Evolutionary conservation across 2,888 invertebrate species (phyloP), one percentile per base, ranked within the genome.

Genomic region (Lithophane socia): DNA sequence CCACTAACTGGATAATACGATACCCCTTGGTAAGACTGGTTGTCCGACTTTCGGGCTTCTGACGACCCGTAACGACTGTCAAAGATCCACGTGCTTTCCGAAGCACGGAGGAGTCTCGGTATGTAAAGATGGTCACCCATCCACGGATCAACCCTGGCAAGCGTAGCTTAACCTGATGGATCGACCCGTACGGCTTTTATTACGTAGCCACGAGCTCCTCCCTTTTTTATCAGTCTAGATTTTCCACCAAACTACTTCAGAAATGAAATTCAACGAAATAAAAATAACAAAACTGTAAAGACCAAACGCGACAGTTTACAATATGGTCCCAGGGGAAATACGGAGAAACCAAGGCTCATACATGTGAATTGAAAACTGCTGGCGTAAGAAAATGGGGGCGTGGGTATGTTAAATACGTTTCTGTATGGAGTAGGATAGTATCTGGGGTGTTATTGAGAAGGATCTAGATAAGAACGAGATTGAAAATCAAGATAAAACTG

Each of bases 301-400:
- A 68, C 18, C 49, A 61, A 44, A 44, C 13, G 12, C 42, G 60
- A 61, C 47, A 70, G 79, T 73, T 79, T 63, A 72, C 79, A 71
- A 72, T 73, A 82, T 71, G 44, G 56, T 37, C 87, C n/a, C 75
- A 0, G 7, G 79, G 76, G 85, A 86, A 82, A 85, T 86, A 77
- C 29, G 10, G 60, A 68, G 54, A 83, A 82, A 61, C 79, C 65
- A 84, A 75, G 47, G 54, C 75, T 73, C 24, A 37, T 24, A 49
- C 74, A 75, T 71, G 56, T 79, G 85, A 85, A 86, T 76, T 81
- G 82, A 79, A 80, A 82, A 69, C 69, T 65, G 68, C 54, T 67
- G 52, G 42, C 29, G 16, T 42, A 29, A 9, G 75, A 29, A 75
- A 73, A 78, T 76, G 42, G 42, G 4, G 37, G 24, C 47, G 9